Evolutionary conservation across 2,888 invertebrate genomes (phyloP).

Genomic region (Coecobrya sp.): DNA sequence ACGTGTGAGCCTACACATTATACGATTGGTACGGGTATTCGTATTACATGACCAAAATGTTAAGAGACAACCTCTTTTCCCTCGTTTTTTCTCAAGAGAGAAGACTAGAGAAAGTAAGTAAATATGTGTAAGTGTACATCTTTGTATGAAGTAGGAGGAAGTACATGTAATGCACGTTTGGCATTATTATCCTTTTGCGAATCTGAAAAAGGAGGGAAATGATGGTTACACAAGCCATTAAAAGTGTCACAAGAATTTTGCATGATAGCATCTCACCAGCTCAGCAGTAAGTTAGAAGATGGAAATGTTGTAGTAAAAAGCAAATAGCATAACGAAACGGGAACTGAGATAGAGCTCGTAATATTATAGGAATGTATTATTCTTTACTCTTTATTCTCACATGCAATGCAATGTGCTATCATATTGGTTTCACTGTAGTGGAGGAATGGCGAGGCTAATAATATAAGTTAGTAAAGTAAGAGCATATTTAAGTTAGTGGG

Average conservation of each 20-base stretch:
- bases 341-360: background rate
- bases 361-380: background rate
- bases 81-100: background rate
- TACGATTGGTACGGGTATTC: background rate
- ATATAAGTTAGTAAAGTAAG: conserved; percentile 9
- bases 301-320: conserved; percentile 10
- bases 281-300: conserved; percentile 13
- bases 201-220: conserved; percentile 72
- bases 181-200: conserved; percentile 61
- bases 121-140: conserved; percentile 23
- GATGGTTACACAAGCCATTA: conserved; percentile 79
- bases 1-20: background rate
- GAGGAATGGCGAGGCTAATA: too few species aligned
- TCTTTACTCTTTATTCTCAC: too few species aligned
- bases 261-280: conserved; percentile 63
- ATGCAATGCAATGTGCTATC: background rate
- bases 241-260: conserved; percentile 77
- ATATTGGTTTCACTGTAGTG: background rate
- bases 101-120: conserved; percentile 30
- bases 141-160: background rate
- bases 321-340: conserved; percentile 11
- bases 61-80: conserved; percentile 16
- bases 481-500: background rate
- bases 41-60: conserved; percentile 37
- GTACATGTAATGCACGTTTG: conserved; percentile 15